Conservation (phyloP, 2,113 vertebrate genomes). For the Passer montanus region DNA sequence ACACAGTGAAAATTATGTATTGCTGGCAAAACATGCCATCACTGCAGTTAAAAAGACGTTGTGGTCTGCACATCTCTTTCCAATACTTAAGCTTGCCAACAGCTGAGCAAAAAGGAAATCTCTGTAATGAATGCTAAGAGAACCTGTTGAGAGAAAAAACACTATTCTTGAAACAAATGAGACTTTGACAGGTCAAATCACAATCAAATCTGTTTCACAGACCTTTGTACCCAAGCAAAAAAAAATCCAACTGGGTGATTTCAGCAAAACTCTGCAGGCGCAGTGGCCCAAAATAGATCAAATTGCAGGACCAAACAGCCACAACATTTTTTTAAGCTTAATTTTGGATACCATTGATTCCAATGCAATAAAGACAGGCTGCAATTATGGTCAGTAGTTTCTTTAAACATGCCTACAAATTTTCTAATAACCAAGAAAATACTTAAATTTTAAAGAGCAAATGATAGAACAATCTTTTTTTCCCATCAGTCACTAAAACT, state of each 20-base stretch:
- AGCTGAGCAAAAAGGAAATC: neutral
- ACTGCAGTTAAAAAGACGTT: neutral
- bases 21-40: neutral
- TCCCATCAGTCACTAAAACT: neutral
- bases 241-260: neutral
- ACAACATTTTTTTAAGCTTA: neutral
- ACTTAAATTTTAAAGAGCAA: constrained; percentile 5
- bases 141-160: neutral
- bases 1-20: neutral
- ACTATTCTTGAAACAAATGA: neutral
- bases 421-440: constrained; percentile 16
- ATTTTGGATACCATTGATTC: constrained; percentile 27
- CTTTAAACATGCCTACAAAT: neutral
- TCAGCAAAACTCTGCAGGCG: neutral
- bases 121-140: neutral
- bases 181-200: neutral
- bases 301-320: constrained; percentile 4
- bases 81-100: neutral
- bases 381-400: constrained; percentile 29
- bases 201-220: neutral
- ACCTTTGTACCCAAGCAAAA: neutral
- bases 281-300: neutral
- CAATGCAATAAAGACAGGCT: constrained; percentile 30
- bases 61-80: neutral
- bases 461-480: neutral